phyloP scores from a whole-genome alignment of 2,797 vertebrate genomes.

The Rhinatrema bivittatum region DNA sequence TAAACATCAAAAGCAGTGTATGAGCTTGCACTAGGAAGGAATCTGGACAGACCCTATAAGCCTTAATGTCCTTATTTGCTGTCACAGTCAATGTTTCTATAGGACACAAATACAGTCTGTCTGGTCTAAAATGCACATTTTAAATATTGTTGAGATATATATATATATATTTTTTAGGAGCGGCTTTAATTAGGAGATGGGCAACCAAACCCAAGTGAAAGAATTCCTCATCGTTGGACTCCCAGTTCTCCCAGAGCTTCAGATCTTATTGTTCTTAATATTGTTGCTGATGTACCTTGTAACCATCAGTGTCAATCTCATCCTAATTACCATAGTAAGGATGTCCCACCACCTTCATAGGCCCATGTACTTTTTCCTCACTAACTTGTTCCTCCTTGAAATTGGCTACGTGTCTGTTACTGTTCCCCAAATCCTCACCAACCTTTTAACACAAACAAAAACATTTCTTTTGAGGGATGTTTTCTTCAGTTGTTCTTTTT shows the following conservation, averaged over 20 bases:
- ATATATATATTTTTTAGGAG: no score
- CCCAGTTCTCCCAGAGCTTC: not conserved
- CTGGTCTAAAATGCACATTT: no score
- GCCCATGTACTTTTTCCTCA: no score
- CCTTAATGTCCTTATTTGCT: no score
- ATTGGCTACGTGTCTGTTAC: constrained; percentile 28
- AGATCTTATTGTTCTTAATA: not conserved
- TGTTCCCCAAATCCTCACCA: constrained; percentile 28
- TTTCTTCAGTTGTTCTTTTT: constrained; percentile 44
- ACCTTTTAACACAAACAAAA: constrained; percentile 29
- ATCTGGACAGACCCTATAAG: no score
- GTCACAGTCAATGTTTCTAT: no score
- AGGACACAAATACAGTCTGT: no score
- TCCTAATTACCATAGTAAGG: not conserved
- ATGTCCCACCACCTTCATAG: constrained; percentile 14
- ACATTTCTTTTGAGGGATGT: constrained; percentile 41
- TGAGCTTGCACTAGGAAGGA: no score
- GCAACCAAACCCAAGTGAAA: constrained; percentile 3
- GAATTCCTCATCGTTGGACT: constrained; percentile 8
- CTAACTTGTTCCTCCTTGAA: constrained; percentile 31
- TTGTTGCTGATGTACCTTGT: constrained; percentile 1
- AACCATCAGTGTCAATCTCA: constrained; percentile 1
- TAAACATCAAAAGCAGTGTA: no score
- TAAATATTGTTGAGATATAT: no score
- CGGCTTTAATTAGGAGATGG: no score